Evolutionary conservation across 1,140 invertebrate species (phyloP), one percentile per base, ranked within the genome.

Genomic region (Antheraea pernyi): DNA sequence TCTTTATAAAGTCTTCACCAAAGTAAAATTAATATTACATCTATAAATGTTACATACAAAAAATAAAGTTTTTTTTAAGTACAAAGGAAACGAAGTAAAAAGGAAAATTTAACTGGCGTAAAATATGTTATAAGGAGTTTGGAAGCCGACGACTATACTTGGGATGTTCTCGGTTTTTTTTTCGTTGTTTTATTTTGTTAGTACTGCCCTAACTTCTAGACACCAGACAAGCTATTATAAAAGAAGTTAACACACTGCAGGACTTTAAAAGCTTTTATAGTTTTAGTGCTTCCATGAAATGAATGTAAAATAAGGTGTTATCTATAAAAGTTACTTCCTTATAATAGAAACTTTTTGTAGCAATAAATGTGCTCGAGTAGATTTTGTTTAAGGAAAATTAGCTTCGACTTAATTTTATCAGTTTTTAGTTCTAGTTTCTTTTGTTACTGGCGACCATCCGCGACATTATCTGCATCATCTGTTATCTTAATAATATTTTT

Each of bases 241-340:
- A 53, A 53, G 46, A 53, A 53, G 46, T 53, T 53, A 53, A 53
- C 46, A 53, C 46, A 16, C 46, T 53, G 6, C 9, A 53, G 16
- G 11, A 53, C 46, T 53, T 53, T 53, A 53, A 53, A 53, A 53
- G 16, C 46, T 53, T 53, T 53, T 53, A 53, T 53, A 53, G 46
- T 53, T 53, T 53, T 53, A 53, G 11, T 53, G 46, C 46, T 13
- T 53, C 16, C 9, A 13, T 53, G 46, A 53, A 53, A 53, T 53
- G 16, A 16, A 16, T 13, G 4, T 13, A 53, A 13, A 53, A 53
- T 53, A 16, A 53, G 16, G 13, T 13, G 16, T 16, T 53, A 53
- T 53, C 46, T 53, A 53, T 53, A 53, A 16, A 53, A 53, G 6
- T 53, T 53, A 53, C 9, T 53, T 53, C 11, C 16, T 13, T 53